phyloP scores from a whole-genome alignment of 2,797 vertebrate genomes.

The Alfaro cultratus region DNA sequence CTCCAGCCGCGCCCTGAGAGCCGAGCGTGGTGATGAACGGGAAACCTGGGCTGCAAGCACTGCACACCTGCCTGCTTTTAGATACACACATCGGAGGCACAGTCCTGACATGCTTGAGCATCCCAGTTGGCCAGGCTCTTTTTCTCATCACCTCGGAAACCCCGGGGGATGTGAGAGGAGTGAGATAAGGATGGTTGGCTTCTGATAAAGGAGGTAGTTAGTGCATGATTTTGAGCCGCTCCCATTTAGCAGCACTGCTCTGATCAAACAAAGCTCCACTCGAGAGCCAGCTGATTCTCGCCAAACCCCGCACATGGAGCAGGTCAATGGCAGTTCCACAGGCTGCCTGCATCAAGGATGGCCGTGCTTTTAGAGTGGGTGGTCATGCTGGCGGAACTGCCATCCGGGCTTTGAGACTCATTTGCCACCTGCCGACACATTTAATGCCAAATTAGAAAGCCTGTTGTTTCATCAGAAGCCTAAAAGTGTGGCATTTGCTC shows the following conservation, averaged over 20 bases:
- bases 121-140: slow-evolving; percentile 42
- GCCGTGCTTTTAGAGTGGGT: slow-evolving; percentile 57
- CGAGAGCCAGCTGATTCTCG: slow-evolving; percentile 50
- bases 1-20: slow-evolving; percentile 65
- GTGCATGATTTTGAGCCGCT: slow-evolving; percentile 56
- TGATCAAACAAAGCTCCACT: slow-evolving; percentile 61
- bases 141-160: slow-evolving; percentile 47
- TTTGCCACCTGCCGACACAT: slow-evolving; percentile 72
- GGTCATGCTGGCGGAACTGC: slow-evolving; percentile 57
- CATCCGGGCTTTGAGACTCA: slow-evolving; percentile 59
- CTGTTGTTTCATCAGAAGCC: slow-evolving; percentile 68
- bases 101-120: slow-evolving; percentile 28
- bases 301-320: slow-evolving; percentile 34
- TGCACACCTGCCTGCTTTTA: slow-evolving; percentile 48
- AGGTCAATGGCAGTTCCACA: slow-evolving; percentile 63
- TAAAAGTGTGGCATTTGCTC: slow-evolving; percentile 43
- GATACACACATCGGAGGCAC: slow-evolving; percentile 21
- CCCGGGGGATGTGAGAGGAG: slow-evolving; percentile 40
- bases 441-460: slow-evolving; percentile 73
- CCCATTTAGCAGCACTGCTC: slow-evolving; percentile 49
- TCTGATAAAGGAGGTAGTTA: slow-evolving; percentile 71
- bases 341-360: slow-evolving; percentile 63
- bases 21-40: slow-evolving; percentile 57
- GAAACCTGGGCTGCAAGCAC: slow-evolving; percentile 19
- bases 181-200: slow-evolving; percentile 66